Conservation (phyloP, 2,888 invertebrate species). For the Hydriomena furcata region DNA sequence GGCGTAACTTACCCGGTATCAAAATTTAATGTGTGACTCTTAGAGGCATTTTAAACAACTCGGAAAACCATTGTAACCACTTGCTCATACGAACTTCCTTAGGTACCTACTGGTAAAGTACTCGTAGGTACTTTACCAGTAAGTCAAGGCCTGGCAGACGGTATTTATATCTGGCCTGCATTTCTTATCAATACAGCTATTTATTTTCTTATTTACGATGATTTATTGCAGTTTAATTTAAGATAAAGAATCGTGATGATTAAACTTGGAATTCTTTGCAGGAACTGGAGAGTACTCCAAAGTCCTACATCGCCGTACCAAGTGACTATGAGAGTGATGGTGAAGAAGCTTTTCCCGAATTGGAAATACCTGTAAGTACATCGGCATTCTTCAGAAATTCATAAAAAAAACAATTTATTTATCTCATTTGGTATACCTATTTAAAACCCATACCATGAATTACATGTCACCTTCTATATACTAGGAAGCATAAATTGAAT, state of each 20-base stretch:
- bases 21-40: too few relatives aligned
- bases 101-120: too few relatives aligned
- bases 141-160: slow-evolving; percentile 48
- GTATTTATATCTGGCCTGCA: slow-evolving; percentile 43
- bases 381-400: neutral
- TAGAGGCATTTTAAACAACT: too few relatives aligned
- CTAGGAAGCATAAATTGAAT: too few relatives aligned
- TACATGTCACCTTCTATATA: too few relatives aligned
- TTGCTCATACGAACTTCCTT: too few relatives aligned
- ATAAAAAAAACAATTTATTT: too few relatives aligned
- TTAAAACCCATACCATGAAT: too few relatives aligned
- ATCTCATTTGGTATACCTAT: too few relatives aligned
- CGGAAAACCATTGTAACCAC: too few relatives aligned
- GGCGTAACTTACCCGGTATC: too few relatives aligned
- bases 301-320: slow-evolving; percentile 54
- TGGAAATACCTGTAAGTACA: slow-evolving; percentile 75
- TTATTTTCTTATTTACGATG: slow-evolving; percentile 27
- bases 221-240: slow-evolving; percentile 4
- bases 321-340: slow-evolving; percentile 78
- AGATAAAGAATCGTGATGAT: neutral
- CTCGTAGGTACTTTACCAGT: slow-evolving; percentile 31
- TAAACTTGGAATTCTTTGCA: slow-evolving; percentile 38
- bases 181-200: slow-evolving; percentile 46
- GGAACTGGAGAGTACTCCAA: slow-evolving; percentile 66
- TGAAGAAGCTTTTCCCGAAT: slow-evolving; percentile 74